A percentile compares a stretch with the other conserved stretches of the same genome.
These are phyloP conservation scores for Drosophila melanosoma DNA, from an alignment of 2,888 invertebrate genomes.

Conservation along the genomic window DNA sequence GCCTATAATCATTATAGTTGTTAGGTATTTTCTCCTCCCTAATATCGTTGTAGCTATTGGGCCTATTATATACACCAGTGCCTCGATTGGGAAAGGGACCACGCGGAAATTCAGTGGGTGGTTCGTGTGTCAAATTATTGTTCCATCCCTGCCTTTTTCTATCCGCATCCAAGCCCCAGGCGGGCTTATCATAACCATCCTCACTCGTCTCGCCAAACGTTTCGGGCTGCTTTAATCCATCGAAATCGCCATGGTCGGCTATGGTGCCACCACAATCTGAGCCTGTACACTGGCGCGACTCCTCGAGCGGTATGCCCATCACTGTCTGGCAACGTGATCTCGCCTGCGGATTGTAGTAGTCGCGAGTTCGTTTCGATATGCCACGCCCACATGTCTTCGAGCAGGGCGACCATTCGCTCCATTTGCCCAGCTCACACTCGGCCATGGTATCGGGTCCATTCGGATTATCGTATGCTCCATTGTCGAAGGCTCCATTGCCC, in stretches of 20 bases:
- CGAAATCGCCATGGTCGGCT: constrained; percentile 52
- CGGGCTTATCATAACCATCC: constrained; percentile 13
- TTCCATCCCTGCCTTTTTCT: constrained; percentile 26
- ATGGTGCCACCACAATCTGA: constrained; percentile 76
- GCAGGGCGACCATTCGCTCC: constrained; percentile 92
- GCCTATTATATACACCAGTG: background rate
- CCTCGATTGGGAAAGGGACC: constrained; percentile 21
- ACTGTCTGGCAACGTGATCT: constrained; percentile 87
- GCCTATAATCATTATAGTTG: constrained; percentile 6
- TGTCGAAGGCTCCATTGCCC: constrained; percentile 4
- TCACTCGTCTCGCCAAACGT: constrained; percentile 43
- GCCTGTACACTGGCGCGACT: constrained; percentile 61
- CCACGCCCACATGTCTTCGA: constrained; percentile 90
- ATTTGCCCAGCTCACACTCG: constrained; percentile 89
- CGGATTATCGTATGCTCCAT: constrained; percentile 3
- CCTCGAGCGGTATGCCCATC: constrained; percentile 52
- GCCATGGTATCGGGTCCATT: constrained; percentile 73
- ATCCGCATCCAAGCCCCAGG: constrained; percentile 9
- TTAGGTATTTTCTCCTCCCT: background rate
- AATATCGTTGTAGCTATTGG: constrained; percentile 2
- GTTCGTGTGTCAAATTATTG: constrained; percentile 6
- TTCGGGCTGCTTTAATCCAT: constrained; percentile 41
- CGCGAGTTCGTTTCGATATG: constrained; percentile 88
- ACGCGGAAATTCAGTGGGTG: constrained; percentile 1
- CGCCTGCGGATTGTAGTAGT: constrained; percentile 87